Evolutionary conservation across 2,113 vertebrate genomes (phyloP).

Genomic region (Gyps fulvus): DNA sequence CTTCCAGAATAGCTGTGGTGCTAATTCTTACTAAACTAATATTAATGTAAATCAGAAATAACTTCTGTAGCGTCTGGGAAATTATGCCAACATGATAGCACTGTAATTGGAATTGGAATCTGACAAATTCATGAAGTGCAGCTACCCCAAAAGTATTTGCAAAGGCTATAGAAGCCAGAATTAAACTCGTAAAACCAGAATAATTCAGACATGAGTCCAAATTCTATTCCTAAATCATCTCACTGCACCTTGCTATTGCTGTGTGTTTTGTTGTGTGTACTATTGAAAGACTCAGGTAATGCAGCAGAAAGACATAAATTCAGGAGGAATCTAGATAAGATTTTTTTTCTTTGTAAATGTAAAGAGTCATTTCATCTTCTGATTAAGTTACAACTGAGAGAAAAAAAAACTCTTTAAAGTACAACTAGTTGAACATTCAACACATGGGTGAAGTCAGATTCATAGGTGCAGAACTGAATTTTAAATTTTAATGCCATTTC

Average conservation of each 20-base stretch:
- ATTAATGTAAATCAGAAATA: conserved; percentile 24
- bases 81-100: neutral
- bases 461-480: neutral
- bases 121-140: neutral
- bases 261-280: neutral
- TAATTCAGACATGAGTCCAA: neutral
- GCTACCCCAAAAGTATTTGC: neutral
- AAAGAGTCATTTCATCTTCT: neutral
- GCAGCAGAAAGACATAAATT: neutral
- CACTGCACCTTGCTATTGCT: neutral
- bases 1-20: neutral
- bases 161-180: neutral
- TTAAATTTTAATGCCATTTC: neutral
- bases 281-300: neutral
- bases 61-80: neutral
- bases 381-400: neutral
- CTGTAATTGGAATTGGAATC: neutral
- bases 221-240: neutral
- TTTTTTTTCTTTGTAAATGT: neutral
- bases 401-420: neutral
- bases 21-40: conserved; percentile 3
- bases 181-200: neutral
- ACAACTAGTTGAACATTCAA: neutral
- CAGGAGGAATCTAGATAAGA: neutral
- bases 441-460: neutral